Base-by-base conservation (phyloP, 2,888 invertebrate species). In the Gastrophysa polygoni region DNA sequence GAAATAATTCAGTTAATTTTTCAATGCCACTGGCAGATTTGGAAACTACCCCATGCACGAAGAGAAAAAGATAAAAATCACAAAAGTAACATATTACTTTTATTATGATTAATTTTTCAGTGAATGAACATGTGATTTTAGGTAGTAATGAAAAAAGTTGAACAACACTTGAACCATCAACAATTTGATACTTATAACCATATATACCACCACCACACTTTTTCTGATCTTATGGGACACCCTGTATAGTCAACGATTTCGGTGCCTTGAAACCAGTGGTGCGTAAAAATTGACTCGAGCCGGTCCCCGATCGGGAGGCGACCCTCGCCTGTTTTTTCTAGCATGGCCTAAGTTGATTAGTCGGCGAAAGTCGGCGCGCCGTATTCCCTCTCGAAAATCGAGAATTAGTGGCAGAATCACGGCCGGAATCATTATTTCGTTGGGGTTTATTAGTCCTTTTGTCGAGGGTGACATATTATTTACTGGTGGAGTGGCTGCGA, bases 341-440 rank as follows among this genome's bases (percentile, higher is more conserved):
- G 57, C 63, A 52, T 55, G 58, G 51, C 56, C 69, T 70, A 69
- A 71, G 65, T 71, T 69, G 69, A 71, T 71, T 71, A 71, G 68
- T 60, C 48, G 63, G 57, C 67, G 61, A 67, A 70, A 71, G 71
- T 71, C 71, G 66, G 66, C 58, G 61, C 64, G 60, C 52, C 46
- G 57, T 59, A 50, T 59, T 65, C 63, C 69, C 67, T 64, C 61
- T 59, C 63, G 62, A 63, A 68, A 72, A 69, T 72, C 67, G 64
- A 60, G 64, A 71, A 72, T 72, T 72, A 72, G 72, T 66, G 72
- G 72, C 68, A 56, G 69, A 71, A 72, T 72, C 72, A 72, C 72
- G 59, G 67, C 61, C 64, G 57, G 61, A 38, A 38, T 66, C 67
- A 61, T 67, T 67, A 69, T 66, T 66, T 61, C 64, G 68, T 66